phyloP scores from a whole-genome alignment of 1,140 invertebrate species.

The Apocrypta bakeri region DNA sequence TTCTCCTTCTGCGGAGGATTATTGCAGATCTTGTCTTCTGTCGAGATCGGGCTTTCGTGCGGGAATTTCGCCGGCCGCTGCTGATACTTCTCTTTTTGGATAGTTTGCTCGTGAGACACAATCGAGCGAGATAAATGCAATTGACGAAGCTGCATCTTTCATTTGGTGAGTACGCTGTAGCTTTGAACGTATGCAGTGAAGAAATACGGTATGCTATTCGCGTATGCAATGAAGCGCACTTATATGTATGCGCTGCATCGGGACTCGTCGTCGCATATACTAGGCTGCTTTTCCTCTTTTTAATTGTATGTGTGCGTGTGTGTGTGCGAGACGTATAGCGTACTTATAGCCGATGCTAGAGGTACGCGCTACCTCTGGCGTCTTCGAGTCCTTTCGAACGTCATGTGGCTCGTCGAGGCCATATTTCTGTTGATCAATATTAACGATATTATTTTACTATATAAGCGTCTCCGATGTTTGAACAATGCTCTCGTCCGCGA shows the following conservation, averaged over 20 bases:
- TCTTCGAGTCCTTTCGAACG: neutral
- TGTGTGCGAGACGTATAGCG: too few species aligned
- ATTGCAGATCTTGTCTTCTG: neutral
- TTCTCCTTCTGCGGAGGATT: neutral
- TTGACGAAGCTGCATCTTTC: too few species aligned
- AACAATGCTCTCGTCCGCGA: neutral
- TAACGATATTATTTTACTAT: neutral
- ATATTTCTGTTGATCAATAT: neutral
- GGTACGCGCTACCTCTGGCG: neutral
- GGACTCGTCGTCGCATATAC: neutral
- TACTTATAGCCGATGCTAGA: too few species aligned
- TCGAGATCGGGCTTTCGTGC: neutral
- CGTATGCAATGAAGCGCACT: neutral
- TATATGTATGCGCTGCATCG: neutral
- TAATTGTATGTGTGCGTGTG: neutral
- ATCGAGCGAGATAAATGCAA: neutral
- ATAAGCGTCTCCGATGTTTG: neutral
- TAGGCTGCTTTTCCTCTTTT: conserved; percentile 11
- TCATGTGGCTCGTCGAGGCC: neutral
- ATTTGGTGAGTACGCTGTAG: too few species aligned
- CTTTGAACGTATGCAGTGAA: too few species aligned
- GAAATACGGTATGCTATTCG: too few species aligned
- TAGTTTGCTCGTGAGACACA: too few species aligned
- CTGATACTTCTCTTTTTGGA: too few species aligned
- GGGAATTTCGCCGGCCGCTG: neutral